These are phyloP conservation scores for Plebejus argus DNA, from an alignment of 2,888 invertebrate species.

Conservation along the genomic window DNA sequence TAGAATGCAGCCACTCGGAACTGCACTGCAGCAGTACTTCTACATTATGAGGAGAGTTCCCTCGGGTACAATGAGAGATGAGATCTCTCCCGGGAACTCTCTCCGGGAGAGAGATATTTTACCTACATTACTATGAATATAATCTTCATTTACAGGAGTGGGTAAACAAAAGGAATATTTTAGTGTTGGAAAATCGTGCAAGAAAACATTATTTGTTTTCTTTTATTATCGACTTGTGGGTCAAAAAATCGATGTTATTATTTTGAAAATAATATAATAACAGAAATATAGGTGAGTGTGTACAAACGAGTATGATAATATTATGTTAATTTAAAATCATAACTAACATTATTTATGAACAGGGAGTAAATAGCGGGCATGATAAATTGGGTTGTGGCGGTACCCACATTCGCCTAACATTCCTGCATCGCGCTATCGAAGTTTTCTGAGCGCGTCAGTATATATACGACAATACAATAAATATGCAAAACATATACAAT, in stretches of 20 bases:
- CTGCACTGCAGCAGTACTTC: not conserved
- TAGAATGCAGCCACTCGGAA: not conserved
- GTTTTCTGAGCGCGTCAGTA: too few species aligned
- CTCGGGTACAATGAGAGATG: constrained; percentile 5
- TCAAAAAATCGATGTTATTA: too few species aligned
- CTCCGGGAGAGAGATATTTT: not conserved
- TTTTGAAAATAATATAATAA: too few species aligned
- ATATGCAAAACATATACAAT: too few species aligned
- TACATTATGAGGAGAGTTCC: not conserved
- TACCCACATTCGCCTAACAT: too few species aligned
- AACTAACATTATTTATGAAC: not conserved
- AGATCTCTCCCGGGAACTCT: not conserved
- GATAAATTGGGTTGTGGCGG: not conserved
- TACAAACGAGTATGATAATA: not conserved
- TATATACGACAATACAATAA: too few species aligned
- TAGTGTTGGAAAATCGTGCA: not conserved
- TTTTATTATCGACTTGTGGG: too few species aligned
- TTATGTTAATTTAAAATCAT: not conserved
- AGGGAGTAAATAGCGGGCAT: not conserved
- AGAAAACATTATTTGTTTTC: too few species aligned
- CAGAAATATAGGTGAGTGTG: not conserved
- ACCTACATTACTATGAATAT: not conserved
- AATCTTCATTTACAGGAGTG: not conserved
- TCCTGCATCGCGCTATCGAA: too few species aligned
- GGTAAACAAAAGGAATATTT: not conserved